phyloP scores from a whole-genome alignment of 2,113 vertebrate genomes.

The Hippopotamus amphibius region DNA sequence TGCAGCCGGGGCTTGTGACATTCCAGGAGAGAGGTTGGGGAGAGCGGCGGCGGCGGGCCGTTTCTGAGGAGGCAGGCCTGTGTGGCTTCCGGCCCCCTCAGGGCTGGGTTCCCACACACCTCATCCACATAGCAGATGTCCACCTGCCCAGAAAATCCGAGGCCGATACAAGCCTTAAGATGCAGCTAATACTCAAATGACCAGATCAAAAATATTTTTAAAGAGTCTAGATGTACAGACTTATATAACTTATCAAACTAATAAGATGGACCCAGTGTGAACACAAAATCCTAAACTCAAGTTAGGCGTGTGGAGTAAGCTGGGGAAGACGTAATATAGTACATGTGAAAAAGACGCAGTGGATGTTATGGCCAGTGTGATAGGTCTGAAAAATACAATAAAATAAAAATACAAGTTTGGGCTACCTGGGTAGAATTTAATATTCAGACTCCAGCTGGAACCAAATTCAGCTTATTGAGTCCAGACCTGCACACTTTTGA shows the following conservation, averaged over 20 bases:
- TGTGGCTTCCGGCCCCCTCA: accelerated
- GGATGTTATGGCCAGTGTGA: accelerated
- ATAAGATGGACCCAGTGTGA: neutral
- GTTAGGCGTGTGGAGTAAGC: neutral
- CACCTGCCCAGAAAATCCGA: neutral
- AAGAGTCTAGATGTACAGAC: neutral
- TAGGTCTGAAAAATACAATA: neutral
- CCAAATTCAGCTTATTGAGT: neutral
- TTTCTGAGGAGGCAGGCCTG: neutral
- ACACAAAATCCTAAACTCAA: neutral
- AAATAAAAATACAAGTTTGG: neutral
- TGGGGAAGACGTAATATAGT: neutral
- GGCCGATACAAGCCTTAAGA: neutral
- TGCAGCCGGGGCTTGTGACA: accelerated
- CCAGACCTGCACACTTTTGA: neutral
- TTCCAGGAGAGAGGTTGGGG: too few species aligned
- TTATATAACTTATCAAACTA: neutral
- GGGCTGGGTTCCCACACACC: neutral
- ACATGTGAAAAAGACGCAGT: accelerated
- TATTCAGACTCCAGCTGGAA: neutral
- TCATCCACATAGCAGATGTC: neutral
- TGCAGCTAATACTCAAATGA: neutral
- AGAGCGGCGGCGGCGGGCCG: accelerated
- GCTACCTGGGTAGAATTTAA: neutral
- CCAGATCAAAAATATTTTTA: neutral